A percentile compares a stretch with the other conserved stretches of the same genome.
Evolutionary conservation across 2,797 vertebrate genomes (phyloP).

Genomic region (Mus minutoides): DNA sequence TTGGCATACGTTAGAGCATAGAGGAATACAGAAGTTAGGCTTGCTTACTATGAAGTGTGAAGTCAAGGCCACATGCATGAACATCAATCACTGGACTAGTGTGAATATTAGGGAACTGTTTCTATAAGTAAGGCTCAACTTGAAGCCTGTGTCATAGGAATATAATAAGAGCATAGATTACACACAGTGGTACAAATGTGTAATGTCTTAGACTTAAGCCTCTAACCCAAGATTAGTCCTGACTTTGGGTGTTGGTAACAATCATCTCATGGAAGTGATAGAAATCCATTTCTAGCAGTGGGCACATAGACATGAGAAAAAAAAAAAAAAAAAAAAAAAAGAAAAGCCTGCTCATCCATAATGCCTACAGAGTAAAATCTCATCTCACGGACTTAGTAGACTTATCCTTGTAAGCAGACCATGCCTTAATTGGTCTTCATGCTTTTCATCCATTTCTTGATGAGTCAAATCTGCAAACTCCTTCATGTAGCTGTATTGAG

Average conservation of each 20-base stretch:
- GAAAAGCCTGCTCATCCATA: not conserved
- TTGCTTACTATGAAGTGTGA: not conserved
- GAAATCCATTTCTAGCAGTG: not conserved
- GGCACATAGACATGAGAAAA: not conserved
- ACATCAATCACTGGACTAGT: not conserved
- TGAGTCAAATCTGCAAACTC: not conserved
- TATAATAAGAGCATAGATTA: not conserved
- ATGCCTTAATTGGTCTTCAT: not conserved
- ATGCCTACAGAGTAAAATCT: not conserved
- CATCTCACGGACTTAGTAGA: not conserved
- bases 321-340: not conserved
- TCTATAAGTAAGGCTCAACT: not conserved
- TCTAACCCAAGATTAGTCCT: not conserved
- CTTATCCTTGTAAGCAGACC: not conserved
- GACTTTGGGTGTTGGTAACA: not conserved
- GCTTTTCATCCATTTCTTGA: not conserved
- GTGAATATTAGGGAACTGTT: not conserved
- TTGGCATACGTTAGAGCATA: not conserved
- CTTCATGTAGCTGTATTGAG: not conserved
- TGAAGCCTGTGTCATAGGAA: not conserved
- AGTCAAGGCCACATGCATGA: not conserved
- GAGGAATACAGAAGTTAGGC: not conserved
- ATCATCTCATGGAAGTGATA: not conserved
- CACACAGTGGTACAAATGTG: not conserved
- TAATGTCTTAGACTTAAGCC: not conserved